These are phyloP conservation scores for Gadopsis marmoratus DNA, from an alignment of 2,797 vertebrate genomes.

Conservation along the genomic window DNA sequence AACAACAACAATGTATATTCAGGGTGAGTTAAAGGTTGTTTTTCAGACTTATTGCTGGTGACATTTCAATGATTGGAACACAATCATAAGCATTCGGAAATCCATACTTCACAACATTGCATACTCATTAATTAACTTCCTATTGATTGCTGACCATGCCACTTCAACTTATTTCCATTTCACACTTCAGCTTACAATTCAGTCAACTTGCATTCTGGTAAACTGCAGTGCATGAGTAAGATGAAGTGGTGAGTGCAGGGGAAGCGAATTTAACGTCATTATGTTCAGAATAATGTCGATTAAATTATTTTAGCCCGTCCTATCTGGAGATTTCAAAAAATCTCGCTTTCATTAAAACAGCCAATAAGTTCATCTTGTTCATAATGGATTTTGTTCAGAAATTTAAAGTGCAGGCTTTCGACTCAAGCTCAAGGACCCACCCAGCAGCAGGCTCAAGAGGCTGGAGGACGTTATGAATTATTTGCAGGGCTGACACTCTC, in stretches of 20 bases:
- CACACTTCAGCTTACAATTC: conserved; percentile 62
- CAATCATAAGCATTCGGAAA: conserved; percentile 79
- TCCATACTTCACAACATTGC: conserved; percentile 79
- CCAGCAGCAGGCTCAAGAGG: conserved; percentile 33
- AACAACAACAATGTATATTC: background rate
- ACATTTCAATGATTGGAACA: conserved; percentile 79
- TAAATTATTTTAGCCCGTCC: conserved; percentile 5
- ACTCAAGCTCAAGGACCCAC: conserved; percentile 46
- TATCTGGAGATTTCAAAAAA: conserved; percentile 18
- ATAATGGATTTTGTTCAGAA: conserved; percentile 50
- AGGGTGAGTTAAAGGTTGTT: conserved; percentile 32
- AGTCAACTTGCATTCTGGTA: conserved; percentile 49
- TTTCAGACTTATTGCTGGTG: conserved; percentile 61
- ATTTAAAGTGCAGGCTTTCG: conserved; percentile 46
- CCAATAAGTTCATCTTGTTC: conserved; percentile 9
- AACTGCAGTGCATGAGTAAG: conserved; percentile 23
- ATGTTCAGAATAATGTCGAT: conserved; percentile 36
- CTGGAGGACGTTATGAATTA: conserved; percentile 23
- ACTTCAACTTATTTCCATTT: conserved; percentile 80
- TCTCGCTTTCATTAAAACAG: conserved; percentile 26
- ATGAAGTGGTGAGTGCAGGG: conserved; percentile 45
- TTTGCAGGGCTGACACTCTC: conserved; percentile 18
- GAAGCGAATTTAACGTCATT: conserved; percentile 38
- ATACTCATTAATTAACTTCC: conserved; percentile 86
- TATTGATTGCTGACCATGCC: conserved; percentile 82